Evolutionary conservation across 1,140 invertebrate species (phyloP).

Genomic region (Subanguina moxae): DNA sequence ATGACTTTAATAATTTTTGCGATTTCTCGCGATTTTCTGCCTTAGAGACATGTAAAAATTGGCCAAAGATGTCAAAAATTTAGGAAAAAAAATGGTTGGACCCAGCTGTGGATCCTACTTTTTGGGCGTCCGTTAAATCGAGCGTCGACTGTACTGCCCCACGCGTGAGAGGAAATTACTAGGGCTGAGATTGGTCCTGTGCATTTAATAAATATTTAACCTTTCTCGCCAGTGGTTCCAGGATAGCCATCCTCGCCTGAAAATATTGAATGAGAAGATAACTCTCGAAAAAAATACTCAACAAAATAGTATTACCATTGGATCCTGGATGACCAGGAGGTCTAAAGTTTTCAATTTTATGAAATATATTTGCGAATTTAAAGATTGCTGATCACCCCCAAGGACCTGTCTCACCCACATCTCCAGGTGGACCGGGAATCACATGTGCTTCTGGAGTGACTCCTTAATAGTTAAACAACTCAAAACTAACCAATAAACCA

Average conservation of each 20-base stretch:
- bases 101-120: too few relatives aligned
- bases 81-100: too few relatives aligned
- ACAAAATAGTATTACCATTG: slow-evolving; percentile 14
- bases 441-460: slow-evolving; percentile 57
- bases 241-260: slow-evolving; percentile 43
- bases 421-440: slow-evolving; percentile 58
- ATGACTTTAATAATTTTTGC: too few relatives aligned
- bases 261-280: background rate
- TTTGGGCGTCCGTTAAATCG: too few relatives aligned
- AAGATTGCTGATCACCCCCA: slow-evolving; percentile 21
- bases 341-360: background rate
- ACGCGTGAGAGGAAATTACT: too few relatives aligned
- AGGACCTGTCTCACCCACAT: slow-evolving; percentile 53
- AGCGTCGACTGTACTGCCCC: too few relatives aligned
- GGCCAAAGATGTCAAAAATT: too few relatives aligned
- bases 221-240: slow-evolving; percentile 45
- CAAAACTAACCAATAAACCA: slow-evolving; percentile 12
- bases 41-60: too few relatives aligned
- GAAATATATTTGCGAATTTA: background rate
- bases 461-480: slow-evolving; percentile 19
- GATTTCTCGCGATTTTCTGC: too few relatives aligned
- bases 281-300: slow-evolving; percentile 10
- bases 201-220: background rate
- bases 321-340: slow-evolving; percentile 52
- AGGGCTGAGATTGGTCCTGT: too few relatives aligned